Evolutionary conservation across 1,140 invertebrate species (phyloP).

Genomic region (Archegozetes longisetosus): DNA sequence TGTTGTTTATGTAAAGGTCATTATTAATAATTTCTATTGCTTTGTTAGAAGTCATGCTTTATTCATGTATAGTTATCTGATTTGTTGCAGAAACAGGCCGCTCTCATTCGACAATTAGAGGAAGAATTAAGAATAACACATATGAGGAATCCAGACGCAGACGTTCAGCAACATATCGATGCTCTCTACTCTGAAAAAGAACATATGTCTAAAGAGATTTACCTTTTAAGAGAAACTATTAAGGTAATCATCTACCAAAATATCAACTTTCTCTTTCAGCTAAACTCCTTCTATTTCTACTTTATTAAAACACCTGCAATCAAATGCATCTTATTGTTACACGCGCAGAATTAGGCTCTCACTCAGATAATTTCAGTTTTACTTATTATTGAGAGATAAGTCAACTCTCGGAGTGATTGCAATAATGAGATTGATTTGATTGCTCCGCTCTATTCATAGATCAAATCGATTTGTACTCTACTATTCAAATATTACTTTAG

Average conservation of each 20-base stretch:
- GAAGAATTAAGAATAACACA: conserved; percentile 65
- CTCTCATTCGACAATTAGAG: conserved; percentile 80
- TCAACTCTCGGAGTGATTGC: too few species aligned
- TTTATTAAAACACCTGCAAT: not conserved
- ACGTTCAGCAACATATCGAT: conserved; percentile 81
- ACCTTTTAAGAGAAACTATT: conserved; percentile 82
- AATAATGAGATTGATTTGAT: too few species aligned
- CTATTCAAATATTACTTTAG: too few species aligned
- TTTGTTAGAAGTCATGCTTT: not conserved
- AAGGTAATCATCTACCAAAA: conserved; percentile 43
- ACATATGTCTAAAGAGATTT: conserved; percentile 81
- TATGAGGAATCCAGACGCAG: conserved; percentile 56
- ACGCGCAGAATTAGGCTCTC: too few species aligned
- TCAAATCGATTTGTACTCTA: too few species aligned
- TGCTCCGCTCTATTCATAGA: too few species aligned
- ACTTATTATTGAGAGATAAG: too few species aligned
- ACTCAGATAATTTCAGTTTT: too few species aligned
- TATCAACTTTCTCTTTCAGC: not conserved
- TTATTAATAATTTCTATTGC: too few species aligned
- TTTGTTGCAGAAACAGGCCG: conserved; percentile 73
- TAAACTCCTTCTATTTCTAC: not conserved
- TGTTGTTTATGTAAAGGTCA: too few species aligned
- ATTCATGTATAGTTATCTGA: not conserved
- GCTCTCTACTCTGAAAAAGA: conserved; percentile 82
- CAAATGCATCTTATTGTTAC: too few species aligned